These are phyloP conservation scores for Hylaeus anthracinus DNA, from an alignment of 1,140 invertebrate genomes.

Conservation along the genomic window DNA sequence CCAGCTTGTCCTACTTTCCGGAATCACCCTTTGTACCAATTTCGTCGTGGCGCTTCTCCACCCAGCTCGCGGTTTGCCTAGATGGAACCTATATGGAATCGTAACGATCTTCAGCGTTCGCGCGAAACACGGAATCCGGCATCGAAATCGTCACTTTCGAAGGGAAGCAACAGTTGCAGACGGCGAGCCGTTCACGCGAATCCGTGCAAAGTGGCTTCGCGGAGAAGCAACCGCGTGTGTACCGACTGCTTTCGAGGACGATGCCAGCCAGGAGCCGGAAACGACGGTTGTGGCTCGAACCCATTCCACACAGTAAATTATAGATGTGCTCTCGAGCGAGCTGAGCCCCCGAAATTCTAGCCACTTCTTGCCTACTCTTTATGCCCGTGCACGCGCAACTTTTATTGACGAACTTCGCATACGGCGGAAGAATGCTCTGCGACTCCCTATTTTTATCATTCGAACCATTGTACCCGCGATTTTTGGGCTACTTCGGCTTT, in stretches of 20 bases:
- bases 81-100: no score
- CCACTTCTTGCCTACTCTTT: background rate
- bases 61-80: background rate
- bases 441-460: no score
- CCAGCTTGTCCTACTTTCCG: no score
- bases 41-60: no score
- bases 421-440: background rate
- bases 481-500: no score
- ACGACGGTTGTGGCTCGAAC: background rate
- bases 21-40: no score
- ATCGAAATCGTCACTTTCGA: background rate
- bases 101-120: background rate
- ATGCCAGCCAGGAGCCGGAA: background rate
- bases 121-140: background rate
- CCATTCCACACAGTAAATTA: slow-evolving; percentile 29
- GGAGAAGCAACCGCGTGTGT: slow-evolving; percentile 13
- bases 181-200: background rate
- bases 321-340: background rate
- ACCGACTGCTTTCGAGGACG: background rate
- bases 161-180: slow-evolving; percentile 36
- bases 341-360: background rate
- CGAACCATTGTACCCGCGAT: no score
- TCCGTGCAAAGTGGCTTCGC: background rate
- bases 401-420: slow-evolving; percentile 2
- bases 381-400: background rate